phyloP scores from a whole-genome alignment of 2,888 invertebrate species.

The Cacoxenus indagator region DNA sequence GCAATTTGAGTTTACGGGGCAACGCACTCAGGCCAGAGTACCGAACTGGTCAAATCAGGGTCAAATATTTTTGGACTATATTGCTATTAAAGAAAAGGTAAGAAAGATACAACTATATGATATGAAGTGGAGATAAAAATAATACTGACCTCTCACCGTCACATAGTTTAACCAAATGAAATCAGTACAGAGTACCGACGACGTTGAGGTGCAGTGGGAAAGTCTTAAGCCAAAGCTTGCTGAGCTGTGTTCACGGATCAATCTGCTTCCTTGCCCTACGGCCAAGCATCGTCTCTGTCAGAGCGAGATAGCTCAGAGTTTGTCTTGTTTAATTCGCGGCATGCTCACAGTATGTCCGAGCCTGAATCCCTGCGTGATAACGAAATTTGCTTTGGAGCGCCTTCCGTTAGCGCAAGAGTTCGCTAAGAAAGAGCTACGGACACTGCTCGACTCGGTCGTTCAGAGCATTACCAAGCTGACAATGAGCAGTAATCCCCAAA shows the following conservation, averaged over 20 bases:
- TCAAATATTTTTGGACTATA: constrained; percentile 79
- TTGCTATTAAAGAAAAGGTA: constrained; percentile 77
- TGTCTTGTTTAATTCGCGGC: constrained; percentile 68
- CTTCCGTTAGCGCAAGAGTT: constrained; percentile 71
- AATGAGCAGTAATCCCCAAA: not conserved
- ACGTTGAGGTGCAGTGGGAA: constrained; percentile 70
- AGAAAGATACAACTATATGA: constrained; percentile 8
- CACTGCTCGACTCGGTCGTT: constrained; percentile 60
- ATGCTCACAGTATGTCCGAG: constrained; percentile 67
- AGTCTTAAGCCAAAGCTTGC: constrained; percentile 69
- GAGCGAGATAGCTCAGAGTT: constrained; percentile 70
- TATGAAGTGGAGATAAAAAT: too few relatives aligned
- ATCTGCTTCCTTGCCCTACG: constrained; percentile 69
- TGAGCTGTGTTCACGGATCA: constrained; percentile 70
- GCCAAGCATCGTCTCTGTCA: constrained; percentile 70
- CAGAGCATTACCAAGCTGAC: constrained; percentile 56
- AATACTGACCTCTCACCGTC: constrained; percentile 15
- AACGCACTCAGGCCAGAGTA: constrained; percentile 71
- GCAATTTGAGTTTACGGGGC: constrained; percentile 74
- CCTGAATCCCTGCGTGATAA: constrained; percentile 64
- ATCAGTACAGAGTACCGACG: constrained; percentile 61
- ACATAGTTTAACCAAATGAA: constrained; percentile 65
- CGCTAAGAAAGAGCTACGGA: constrained; percentile 66
- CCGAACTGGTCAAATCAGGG: constrained; percentile 83
- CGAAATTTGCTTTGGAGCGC: constrained; percentile 68